Conservation (phyloP, 2,113 vertebrate genomes). For the Capra hircus region DNA sequence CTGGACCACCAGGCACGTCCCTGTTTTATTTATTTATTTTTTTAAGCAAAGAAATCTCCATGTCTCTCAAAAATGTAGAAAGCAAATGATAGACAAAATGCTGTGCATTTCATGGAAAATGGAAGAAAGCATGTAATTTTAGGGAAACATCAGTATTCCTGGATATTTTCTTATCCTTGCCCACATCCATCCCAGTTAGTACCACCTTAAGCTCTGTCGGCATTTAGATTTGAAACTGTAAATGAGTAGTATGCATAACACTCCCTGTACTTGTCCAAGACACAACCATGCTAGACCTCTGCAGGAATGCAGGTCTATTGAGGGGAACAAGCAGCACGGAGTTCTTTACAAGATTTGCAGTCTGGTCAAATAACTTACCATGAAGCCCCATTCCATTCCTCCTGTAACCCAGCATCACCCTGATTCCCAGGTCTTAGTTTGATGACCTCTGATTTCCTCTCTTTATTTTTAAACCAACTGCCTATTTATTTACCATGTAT, state of each 20-base stretch:
- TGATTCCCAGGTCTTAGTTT: not conserved
- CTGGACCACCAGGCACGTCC: not conserved
- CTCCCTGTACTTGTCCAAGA: not conserved
- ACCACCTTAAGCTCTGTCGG: not conserved
- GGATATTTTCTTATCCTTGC: not conserved
- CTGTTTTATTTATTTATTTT: not conserved
- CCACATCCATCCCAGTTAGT: not conserved
- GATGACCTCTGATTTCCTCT: not conserved
- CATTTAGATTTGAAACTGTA: not conserved
- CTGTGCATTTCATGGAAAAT: not conserved
- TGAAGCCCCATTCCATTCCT: not conserved
- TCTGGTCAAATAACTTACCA: accelerated
- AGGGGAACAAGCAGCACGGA: accelerated
- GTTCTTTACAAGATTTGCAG: not conserved
- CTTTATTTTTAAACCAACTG: not conserved
- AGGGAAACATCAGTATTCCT: not conserved
- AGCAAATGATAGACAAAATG: not conserved
- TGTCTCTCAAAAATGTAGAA: not conserved
- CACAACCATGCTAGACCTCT: not conserved
- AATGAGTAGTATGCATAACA: not conserved
- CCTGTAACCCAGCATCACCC: not conserved
- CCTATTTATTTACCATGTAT: not conserved
- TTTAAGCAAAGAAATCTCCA: not conserved
- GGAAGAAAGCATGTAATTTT: not conserved
- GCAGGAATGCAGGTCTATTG: not conserved